Evolutionary conservation across 2,797 vertebrate species (phyloP).

Genomic region (Parauchenoglanis punctatus): DNA sequence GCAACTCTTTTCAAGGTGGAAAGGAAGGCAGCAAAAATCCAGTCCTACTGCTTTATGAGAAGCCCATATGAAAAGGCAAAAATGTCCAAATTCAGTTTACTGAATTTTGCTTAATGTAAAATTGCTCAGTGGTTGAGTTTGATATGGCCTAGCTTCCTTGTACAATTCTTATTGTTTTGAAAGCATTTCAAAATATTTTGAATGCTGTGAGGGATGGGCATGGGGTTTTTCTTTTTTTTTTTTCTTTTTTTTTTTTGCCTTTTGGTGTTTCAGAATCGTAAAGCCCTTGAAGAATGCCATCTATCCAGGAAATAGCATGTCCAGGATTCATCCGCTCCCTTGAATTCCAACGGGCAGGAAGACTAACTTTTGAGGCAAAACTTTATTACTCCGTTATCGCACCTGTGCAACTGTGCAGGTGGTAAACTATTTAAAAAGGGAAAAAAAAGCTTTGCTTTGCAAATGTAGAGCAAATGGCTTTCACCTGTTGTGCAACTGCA

Average conservation of each 20-base stretch:
- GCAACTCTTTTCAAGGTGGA: conserved; percentile 78
- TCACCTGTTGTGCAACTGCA: conserved; percentile 68
- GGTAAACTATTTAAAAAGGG: conserved; percentile 39
- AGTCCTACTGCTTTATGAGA: conserved; percentile 37
- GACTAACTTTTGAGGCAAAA: conserved; percentile 61
- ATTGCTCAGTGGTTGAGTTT: background rate
- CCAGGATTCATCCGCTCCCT: conserved; percentile 65
- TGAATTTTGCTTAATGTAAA: background rate
- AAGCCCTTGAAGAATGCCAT: conserved; percentile 69
- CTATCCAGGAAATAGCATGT: conserved; percentile 62
- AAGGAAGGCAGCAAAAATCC: conserved; percentile 79
- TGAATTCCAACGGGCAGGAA: conserved; percentile 62
- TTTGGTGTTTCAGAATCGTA: conserved; percentile 76
- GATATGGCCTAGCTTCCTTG: background rate
- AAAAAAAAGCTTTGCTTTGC: conserved; percentile 26
- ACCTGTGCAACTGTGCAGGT: conserved; percentile 75
- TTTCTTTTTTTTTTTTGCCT: conserved; percentile 61
- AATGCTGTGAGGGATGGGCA: conserved; percentile 60
- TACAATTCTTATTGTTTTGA: background rate
- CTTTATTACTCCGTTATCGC: conserved; percentile 63
- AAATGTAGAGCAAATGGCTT: conserved; percentile 45
- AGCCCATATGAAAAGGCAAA: conserved; percentile 63
- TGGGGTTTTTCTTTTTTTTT: conserved; percentile 57
- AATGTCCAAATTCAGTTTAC: conserved; percentile 43
- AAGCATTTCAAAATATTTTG: conserved; percentile 35